A percentile compares a stretch with the other conserved stretches of the same genome.
Conservation (phyloP, 2,888 invertebrate genomes). For the Cheilosia impressa region DNA sequence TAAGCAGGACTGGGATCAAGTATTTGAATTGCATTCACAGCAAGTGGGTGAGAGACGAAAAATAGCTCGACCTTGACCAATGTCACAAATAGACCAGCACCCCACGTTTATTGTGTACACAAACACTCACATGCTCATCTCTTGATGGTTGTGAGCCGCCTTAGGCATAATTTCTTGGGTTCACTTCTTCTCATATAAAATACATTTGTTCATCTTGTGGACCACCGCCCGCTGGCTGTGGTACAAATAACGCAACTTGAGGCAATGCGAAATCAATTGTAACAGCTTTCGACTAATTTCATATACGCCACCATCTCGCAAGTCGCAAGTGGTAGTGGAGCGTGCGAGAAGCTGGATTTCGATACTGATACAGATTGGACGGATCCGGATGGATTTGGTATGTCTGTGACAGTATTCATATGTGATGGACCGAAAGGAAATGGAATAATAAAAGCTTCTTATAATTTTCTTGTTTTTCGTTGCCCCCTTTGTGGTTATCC, state of each 20-base stretch:
- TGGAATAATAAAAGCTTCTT: slow-evolving; percentile 32
- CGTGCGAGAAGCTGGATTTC: slow-evolving; percentile 61
- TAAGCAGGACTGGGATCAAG: slow-evolving; percentile 3
- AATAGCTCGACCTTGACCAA: slow-evolving; percentile 60
- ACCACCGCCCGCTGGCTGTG: slow-evolving; percentile 38
- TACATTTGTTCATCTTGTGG: slow-evolving; percentile 19
- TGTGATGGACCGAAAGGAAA: slow-evolving; percentile 13
- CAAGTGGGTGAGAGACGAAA: slow-evolving; percentile 7
- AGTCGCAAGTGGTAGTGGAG: slow-evolving; percentile 25
- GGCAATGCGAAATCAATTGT: slow-evolving; percentile 60
- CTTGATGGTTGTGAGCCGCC: background rate
- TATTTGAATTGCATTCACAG: slow-evolving; percentile 54
- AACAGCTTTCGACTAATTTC: slow-evolving; percentile 68
- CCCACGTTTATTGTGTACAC: background rate
- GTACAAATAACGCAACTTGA: slow-evolving; percentile 50
- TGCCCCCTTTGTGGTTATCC: slow-evolving; percentile 7
- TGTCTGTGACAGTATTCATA: slow-evolving; percentile 27
- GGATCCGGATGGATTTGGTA: background rate
- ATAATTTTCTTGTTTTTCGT: background rate
- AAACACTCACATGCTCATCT: slow-evolving; percentile 20
- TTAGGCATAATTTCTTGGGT: background rate
- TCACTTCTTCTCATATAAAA: background rate
- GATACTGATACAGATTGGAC: slow-evolving; percentile 45
- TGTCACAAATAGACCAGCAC: slow-evolving; percentile 34
- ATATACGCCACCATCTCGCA: slow-evolving; percentile 21